phyloP scores from a whole-genome alignment of 35 echinoderm and acorn worm species.

The Antedon bifida region DNA sequence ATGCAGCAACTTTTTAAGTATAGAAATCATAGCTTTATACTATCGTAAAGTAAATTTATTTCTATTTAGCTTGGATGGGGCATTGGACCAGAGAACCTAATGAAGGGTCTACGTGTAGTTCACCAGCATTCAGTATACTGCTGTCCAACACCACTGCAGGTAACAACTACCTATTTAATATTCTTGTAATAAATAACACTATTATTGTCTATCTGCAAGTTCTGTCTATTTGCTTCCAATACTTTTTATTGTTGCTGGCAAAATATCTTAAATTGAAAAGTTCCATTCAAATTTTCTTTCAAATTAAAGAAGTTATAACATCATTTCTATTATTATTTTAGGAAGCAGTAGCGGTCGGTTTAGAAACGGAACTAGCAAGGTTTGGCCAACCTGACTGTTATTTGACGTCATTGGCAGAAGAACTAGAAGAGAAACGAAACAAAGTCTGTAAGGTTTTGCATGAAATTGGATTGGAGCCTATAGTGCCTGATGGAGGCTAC shows the following conservation, averaged over 20 bases:
- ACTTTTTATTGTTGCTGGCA: background rate
- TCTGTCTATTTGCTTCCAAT: background rate
- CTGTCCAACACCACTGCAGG: constrained; percentile 67
- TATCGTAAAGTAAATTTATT: background rate
- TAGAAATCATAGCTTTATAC: too few species aligned
- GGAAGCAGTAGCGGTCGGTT: constrained; percentile 58
- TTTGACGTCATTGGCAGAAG: constrained; percentile 28
- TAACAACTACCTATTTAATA: too few species aligned
- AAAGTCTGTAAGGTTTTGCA: constrained; percentile 52
- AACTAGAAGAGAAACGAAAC: constrained; percentile 45
- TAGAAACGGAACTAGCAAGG: constrained; percentile 57
- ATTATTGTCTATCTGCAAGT: background rate
- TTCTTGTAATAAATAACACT: background rate
- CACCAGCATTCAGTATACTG: constrained; percentile 81
- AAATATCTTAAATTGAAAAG: too few species aligned
- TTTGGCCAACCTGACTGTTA: constrained; percentile 76
- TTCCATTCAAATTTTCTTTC: too few species aligned
- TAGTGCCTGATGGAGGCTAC: constrained; percentile 87
- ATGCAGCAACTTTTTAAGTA: too few species aligned
- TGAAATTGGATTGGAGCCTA: constrained; percentile 54
- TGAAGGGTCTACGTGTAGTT: constrained; percentile 38
- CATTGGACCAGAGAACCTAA: constrained; percentile 56
- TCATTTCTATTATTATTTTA: background rate
- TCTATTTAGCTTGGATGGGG: constrained; percentile 68
- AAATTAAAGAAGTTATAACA: too few species aligned